Conservation (phyloP, 2,113 vertebrate genomes). For the Microtus montanus region DNA sequence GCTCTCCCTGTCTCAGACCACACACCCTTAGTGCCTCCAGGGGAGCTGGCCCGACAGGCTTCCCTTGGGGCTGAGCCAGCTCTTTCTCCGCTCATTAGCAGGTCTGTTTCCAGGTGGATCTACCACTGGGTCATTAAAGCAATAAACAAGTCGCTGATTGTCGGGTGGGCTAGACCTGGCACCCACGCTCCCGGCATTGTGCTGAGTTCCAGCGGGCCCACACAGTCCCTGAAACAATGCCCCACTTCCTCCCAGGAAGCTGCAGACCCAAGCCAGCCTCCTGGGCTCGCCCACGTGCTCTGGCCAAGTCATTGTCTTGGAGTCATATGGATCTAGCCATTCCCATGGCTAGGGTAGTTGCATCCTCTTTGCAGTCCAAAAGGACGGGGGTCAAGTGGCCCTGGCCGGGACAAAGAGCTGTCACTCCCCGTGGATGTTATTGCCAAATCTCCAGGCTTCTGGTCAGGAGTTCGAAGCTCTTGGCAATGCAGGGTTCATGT, state of each 20-base stretch:
- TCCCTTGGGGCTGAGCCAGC: constrained; percentile 79
- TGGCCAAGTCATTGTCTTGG: constrained; percentile 81
- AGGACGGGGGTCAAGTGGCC: constrained; percentile 22
- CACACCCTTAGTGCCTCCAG: constrained; percentile 72
- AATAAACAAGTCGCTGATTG: constrained; percentile 73
- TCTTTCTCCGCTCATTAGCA: constrained; percentile 77
- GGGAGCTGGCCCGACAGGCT: constrained; percentile 78
- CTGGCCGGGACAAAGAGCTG: background rate
- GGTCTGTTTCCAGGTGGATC: constrained; percentile 79
- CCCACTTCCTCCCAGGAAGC: constrained; percentile 84
- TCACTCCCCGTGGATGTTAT: background rate
- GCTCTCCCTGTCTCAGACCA: constrained; percentile 71
- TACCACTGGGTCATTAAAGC: constrained; percentile 29
- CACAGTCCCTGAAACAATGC: constrained; percentile 81
- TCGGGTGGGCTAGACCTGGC: constrained; percentile 5
- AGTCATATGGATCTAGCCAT: constrained; percentile 50
- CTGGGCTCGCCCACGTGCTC: constrained; percentile 79
- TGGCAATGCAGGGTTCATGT: background rate
- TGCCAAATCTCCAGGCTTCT: background rate
- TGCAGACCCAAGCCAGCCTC: constrained; percentile 71
- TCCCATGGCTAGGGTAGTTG: constrained; percentile 79
- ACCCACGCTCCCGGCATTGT: constrained; percentile 47
- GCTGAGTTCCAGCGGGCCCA: constrained; percentile 71
- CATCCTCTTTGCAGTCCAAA: constrained; percentile 66
- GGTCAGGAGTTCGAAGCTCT: background rate